Percentiles rank a stretch among this genome's conserved stretches.
Evolutionary conservation across 2,113 vertebrate genomes (phyloP).

Genomic region (Lampris megalopsis): DNA sequence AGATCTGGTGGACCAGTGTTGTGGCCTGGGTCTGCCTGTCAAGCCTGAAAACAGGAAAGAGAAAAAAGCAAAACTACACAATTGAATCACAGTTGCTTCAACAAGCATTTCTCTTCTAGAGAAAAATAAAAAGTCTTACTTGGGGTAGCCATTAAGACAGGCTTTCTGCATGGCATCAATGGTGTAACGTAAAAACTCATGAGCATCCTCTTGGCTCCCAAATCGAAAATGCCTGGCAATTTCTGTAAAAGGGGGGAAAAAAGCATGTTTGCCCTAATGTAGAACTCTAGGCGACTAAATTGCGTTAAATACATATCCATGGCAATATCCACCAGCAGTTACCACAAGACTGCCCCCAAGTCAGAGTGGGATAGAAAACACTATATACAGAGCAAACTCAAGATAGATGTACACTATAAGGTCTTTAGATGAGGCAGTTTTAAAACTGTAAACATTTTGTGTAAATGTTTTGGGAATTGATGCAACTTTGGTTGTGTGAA

Average conservation of each 20-base stretch:
- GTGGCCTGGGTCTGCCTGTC: constrained; percentile 96
- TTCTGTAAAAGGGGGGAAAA: constrained; percentile 77
- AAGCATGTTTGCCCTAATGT: neutral
- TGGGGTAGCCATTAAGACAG: constrained; percentile 90
- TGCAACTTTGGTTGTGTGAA: too few relatives aligned
- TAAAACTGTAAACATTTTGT: too few relatives aligned
- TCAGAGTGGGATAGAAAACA: too few relatives aligned
- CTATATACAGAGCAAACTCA: too few relatives aligned
- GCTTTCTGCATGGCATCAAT: constrained; percentile 98
- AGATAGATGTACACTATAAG: too few relatives aligned
- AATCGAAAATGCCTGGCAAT: constrained; percentile 94
- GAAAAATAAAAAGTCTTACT: constrained; percentile 78
- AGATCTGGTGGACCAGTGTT: constrained; percentile 95
- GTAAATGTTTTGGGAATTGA: too few relatives aligned
- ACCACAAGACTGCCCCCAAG: too few relatives aligned
- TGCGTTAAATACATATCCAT: too few relatives aligned
- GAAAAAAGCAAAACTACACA: neutral
- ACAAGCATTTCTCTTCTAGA: too few relatives aligned
- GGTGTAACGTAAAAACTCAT: constrained; percentile 95
- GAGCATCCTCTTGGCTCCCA: constrained; percentile 94
- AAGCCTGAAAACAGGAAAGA: constrained; percentile 79
- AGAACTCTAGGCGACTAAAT: neutral
- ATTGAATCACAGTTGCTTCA: neutral
- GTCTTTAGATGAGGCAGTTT: too few relatives aligned
- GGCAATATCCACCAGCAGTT: too few relatives aligned